Evolutionary conservation across 2,888 invertebrate species (phyloP), one percentile per base, ranked within the genome.

Genomic region (Pammene fasciana): DNA sequence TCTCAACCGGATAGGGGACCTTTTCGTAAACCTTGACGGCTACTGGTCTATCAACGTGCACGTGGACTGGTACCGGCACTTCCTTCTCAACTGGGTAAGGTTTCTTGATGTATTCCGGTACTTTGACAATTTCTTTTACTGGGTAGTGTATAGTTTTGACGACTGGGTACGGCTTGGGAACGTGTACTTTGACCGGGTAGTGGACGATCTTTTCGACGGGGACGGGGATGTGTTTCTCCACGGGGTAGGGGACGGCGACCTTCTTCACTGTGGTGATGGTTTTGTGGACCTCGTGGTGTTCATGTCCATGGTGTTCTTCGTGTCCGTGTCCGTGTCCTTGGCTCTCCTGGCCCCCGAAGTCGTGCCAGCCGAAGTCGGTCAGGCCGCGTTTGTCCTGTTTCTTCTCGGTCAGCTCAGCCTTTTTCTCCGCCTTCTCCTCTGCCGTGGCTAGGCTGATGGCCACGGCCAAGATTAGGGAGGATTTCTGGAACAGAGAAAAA

Each of bases 171-270:
- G 96, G 95, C 61, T 95, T 94, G 0, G 95, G 94, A 43, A 95
- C 94, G 5, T 87, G 95, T n/a, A 96, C 95, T 81, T 95, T 95
- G 5, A 96, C 94, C 9, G 96, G 95, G 73, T 93, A 93, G 0
- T 92, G 95, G 34, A 96, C 92, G 62, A 93, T 93, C 78, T 96
- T 96, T 72, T 95, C 94, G 10, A 96, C 94, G 0, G 96, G 96
- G 61, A 94, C 93, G 8, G 90, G 95, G 62, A 95, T 92, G 50
- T 94, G 93, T 79, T 95, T 96, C 77, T 95, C 95, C 0, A 96
- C 95, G 43, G 96, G 95, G 80, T 95, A 96, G 0, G 96, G 96
- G 34, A 94, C 94, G 18, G 94, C 93, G 34, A 97, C 95, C 73
- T 96, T 96, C 82, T 95, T 96, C 64, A 95, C 90, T 61, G 95